phyloP scores from a whole-genome alignment of 1,140 invertebrate species.

The Drosophila kurseongensis region DNA sequence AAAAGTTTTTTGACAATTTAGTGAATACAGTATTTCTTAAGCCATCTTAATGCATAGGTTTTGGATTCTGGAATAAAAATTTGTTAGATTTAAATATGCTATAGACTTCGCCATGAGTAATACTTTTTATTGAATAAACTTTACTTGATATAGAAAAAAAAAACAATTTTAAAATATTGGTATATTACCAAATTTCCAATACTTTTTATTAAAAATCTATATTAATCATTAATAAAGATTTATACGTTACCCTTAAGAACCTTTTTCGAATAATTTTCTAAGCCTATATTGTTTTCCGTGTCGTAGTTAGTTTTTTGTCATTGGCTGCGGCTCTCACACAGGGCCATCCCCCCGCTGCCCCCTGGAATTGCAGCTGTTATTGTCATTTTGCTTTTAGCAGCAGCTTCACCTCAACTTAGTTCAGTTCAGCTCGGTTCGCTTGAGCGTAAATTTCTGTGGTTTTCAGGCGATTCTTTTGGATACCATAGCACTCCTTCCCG shows the following conservation, averaged over 20 bases:
- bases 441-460: conserved; percentile 71
- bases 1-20: no score
- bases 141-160: no score
- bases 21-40: no score
- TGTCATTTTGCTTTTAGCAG: conserved; percentile 75
- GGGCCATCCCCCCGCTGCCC: conserved; percentile 7
- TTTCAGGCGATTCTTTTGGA: conserved; percentile 58
- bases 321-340: conserved; percentile 5
- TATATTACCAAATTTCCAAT: no score
- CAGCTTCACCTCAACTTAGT: conserved; percentile 61
- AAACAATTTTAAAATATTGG: no score
- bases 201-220: conserved; percentile 1
- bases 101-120: no score
- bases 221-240: background rate
- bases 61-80: no score
- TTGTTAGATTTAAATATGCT: no score
- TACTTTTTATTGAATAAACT: no score
- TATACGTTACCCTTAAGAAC: background rate
- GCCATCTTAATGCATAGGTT: no score
- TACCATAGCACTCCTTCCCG: conserved; percentile 1
- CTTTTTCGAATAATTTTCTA: background rate
- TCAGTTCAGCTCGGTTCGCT: conserved; percentile 45
- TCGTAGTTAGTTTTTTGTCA: conserved; percentile 43
- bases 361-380: conserved; percentile 73
- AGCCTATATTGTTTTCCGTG: conserved; percentile 1